Evolutionary conservation across 2,888 invertebrate genomes (phyloP).

Genomic region (Deilephila elpenor): DNA sequence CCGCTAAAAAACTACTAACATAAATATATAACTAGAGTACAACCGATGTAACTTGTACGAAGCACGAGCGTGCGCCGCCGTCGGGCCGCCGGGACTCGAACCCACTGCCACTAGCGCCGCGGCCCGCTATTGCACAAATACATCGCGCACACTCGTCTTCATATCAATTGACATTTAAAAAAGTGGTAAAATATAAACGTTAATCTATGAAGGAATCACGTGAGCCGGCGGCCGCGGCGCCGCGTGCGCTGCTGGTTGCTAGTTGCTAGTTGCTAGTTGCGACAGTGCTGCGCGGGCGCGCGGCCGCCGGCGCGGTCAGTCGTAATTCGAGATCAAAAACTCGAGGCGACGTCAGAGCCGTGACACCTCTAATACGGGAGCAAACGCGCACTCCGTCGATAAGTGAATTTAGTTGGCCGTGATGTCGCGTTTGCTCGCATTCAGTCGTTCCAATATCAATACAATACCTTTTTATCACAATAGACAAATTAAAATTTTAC

Average conservation of each 20-base stretch:
- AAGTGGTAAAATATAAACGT: slow-evolving; percentile 73
- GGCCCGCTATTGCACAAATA: slow-evolving; percentile 25
- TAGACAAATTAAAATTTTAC: slow-evolving; percentile 47
- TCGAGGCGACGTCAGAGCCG: slow-evolving; percentile 51
- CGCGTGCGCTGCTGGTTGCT: too few species aligned
- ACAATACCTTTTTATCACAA: slow-evolving; percentile 60
- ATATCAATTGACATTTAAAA: slow-evolving; percentile 67
- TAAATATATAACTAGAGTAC: slow-evolving; percentile 73
- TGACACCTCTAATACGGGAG: slow-evolving; percentile 47
- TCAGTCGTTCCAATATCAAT: slow-evolving; percentile 49
- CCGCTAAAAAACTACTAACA: slow-evolving; percentile 73
- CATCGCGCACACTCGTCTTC: slow-evolving; percentile 53
- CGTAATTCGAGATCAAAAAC: slow-evolving; percentile 76
- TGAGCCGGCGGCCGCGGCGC: slow-evolving; percentile 21
- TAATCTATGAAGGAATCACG: slow-evolving; percentile 75
- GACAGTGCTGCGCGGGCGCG: too few species aligned
- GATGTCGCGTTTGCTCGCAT: slow-evolving; percentile 36
- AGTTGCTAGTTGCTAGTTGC: too few species aligned
- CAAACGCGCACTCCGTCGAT: slow-evolving; percentile 34
- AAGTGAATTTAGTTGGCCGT: slow-evolving; percentile 20
- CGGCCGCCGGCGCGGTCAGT: slow-evolving; percentile 44
- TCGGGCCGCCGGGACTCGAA: too few species aligned
- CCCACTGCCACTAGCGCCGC: background rate
- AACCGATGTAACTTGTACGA: slow-evolving; percentile 67
- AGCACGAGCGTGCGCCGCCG: slow-evolving; percentile 48